phyloP scores from a whole-genome alignment of 1,140 invertebrate species.

The Parapsyche elsis region DNA sequence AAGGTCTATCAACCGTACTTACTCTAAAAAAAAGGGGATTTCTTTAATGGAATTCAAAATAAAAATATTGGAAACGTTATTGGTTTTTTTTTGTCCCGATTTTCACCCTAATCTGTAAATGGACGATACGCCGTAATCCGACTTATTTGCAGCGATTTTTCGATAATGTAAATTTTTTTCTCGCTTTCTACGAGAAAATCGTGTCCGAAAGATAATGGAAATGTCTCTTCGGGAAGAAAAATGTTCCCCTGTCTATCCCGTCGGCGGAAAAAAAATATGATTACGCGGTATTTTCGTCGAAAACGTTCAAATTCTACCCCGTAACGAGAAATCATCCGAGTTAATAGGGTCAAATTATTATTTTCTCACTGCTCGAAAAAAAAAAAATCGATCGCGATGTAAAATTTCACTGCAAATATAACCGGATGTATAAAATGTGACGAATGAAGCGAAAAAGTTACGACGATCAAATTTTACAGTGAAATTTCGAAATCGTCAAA shows the following conservation, averaged over 20 bases:
- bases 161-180: conserved; percentile 18
- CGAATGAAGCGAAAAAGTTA: conserved; percentile 19
- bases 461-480: conserved; percentile 14
- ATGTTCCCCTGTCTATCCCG: conserved; percentile 9
- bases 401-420: not conserved
- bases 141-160: conserved; percentile 17
- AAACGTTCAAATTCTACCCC: not conserved
- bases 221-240: not conserved
- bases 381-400: not conserved
- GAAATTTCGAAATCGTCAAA: conserved; percentile 20
- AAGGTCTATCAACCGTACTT: not conserved
- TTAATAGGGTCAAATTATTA: conserved; percentile 2
- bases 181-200: not conserved
- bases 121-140: not conserved
- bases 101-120: not conserved
- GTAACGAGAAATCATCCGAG: not conserved
- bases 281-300: not conserved
- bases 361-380: too few relatives aligned
- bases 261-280: conserved; percentile 16
- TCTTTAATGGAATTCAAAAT: conserved; percentile 11
- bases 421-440: not conserved
- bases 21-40: not conserved
- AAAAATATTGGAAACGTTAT: not conserved
- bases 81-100: not conserved
- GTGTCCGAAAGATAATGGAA: conserved; percentile 17